Evolutionary conservation across 2,797 vertebrate species (phyloP), one percentile per base, ranked within the genome.

Genomic region (Eurystomus glaucurus): DNA sequence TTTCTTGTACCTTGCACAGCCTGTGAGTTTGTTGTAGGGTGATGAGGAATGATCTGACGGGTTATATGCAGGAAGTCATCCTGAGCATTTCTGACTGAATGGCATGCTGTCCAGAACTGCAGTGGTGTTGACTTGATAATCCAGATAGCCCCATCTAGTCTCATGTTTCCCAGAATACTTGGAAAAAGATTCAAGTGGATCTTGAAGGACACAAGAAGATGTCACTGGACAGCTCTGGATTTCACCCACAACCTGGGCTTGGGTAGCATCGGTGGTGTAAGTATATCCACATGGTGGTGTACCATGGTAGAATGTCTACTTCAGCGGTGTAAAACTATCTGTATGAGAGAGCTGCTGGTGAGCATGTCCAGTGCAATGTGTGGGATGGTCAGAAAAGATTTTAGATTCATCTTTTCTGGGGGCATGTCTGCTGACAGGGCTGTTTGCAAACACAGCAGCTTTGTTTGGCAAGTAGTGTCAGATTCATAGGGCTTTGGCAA

Each of bases 101-200:
- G 0, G 5, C 1, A 1, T 62, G 11, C 7, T 75, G 6, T 31
- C 35, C 66, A 33, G 19, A 64, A 0, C 35, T 64, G n/a, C 39
- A 39, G 25, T 3, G 3, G 0, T 68, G 16, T 25, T 78, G 57
- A 33, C 14, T 45, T 57, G 35, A 22, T 31, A 68, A 71, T 55
- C 26, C 62, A 64, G 10, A 33, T 5, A 50, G 8, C 10, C 4
- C 16, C 21, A 79, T 35, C 37, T 64, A 35, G 70, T 75, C 37
- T 19, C 14, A 19, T 10, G 4, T 61, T 69, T 11, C 43, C 13
- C 12, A 52, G 87, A 90, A 77, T 57, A 76, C 25, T 69, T 69
- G 28, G 22, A 69, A 72, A 72, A 69, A 82, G 1, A 41, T 70
- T 85, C 31, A 60, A 9, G 23, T 18, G 29, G 5, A 3, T 46